Evolutionary conservation across 2,797 vertebrate genomes (phyloP).

Genomic region (Cygnus olor): DNA sequence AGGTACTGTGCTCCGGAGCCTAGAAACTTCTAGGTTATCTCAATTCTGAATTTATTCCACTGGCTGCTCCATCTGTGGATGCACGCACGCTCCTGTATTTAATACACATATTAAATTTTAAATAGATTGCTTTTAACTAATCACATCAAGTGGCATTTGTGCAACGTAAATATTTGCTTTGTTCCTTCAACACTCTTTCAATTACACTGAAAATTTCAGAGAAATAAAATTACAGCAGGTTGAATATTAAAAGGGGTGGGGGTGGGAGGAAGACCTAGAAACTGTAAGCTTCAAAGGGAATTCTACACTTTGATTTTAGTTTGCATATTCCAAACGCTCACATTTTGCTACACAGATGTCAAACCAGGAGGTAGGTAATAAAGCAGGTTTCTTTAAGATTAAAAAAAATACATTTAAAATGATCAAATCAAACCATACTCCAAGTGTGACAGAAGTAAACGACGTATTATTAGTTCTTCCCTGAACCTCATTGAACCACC

Average conservation of each 20-base stretch:
- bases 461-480: neutral
- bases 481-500: constrained; percentile 50
- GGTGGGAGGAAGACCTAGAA: neutral
- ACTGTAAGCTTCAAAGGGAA: constrained; percentile 26
- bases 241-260: neutral
- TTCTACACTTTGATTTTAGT: constrained; percentile 18
- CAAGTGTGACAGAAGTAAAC: constrained; percentile 34
- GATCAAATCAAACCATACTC: constrained; percentile 3
- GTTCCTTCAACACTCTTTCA: constrained; percentile 57
- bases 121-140: constrained; percentile 60
- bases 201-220: constrained; percentile 43
- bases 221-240: constrained; percentile 43
- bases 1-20: neutral
- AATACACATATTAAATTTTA: constrained; percentile 40
- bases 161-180: constrained; percentile 70
- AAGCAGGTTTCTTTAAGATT: constrained; percentile 17
- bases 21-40: neutral
- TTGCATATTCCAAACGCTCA: constrained; percentile 1
- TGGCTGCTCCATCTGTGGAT: neutral
- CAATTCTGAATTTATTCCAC: constrained; percentile 11
- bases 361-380: constrained; percentile 11
- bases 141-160: constrained; percentile 49
- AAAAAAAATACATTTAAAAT: neutral
- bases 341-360: constrained; percentile 34
- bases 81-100: neutral